Base-by-base conservation (phyloP, 2,888 invertebrate species). In the Ephialtes manifestator region DNA sequence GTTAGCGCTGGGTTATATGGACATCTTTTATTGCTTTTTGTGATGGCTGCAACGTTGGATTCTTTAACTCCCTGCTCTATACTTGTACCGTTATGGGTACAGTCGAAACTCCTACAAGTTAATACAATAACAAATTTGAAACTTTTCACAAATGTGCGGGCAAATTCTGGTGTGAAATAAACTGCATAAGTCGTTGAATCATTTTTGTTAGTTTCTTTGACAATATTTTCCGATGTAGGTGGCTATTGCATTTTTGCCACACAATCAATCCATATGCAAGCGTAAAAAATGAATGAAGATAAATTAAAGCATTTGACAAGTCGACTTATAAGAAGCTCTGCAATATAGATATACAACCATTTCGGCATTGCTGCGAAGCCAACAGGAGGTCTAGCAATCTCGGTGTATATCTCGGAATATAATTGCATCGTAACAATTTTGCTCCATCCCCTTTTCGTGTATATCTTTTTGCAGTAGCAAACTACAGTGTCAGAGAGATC, bases 371-470 rank as follows among this genome's bases (percentile, higher is more conserved):
- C 63, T 18, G 60, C 51, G 8, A 15, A 13, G 24, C 13, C 65
- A 46, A 48, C 60, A 39, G 8, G 39, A 67, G 48, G 53, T 58
- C 77, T 58, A 35, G 55, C 43, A 31, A 72, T 58, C 67, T 58
- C 46, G 10, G 28, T 20, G 51, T 77, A 65, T 65, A 20, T 43
- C 18, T 35, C 71, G 35, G 35, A 58, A 63, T 20, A 71, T 60
- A 67, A 82, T 82, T 67, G 71, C 77, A 71, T 77, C 46, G 24
- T 48, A 72, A 83, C 46, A 77, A 72, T 78, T 67, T 78, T 39
- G 15, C 53, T 48, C 72, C 67, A 55, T 43, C n/a, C n/a, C 58
- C 35, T 18, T 53, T 53, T 46, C 53, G 71, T 24, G 11, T 63
- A 51, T 79, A 72, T n/a, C 43, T 63, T 79, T 72, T 72, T 65